These are phyloP conservation scores for Penaeus japonicus DNA, from an alignment of 1,140 invertebrate species.

Conservation along the genomic window DNA sequence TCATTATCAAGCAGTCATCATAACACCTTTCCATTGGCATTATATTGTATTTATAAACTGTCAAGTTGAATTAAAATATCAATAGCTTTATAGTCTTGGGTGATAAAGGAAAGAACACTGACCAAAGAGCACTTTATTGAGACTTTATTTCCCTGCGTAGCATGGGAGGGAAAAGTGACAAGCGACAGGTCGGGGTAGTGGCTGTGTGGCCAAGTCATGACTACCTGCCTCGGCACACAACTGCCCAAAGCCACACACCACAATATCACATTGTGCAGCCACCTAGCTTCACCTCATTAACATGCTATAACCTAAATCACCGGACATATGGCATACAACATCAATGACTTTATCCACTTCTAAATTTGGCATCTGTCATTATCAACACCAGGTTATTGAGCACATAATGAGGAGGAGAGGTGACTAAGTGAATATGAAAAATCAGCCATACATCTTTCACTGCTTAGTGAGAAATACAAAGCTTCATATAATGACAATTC, in stretches of 20 bases:
- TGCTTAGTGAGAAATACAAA: constrained; percentile 30
- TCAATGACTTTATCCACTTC: too few species aligned
- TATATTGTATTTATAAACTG: too few species aligned
- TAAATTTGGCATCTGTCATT: too few species aligned
- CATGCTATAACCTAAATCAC: not conserved
- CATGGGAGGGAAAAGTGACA: constrained; percentile 52
- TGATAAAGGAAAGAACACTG: constrained; percentile 13
- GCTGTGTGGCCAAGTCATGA: constrained; percentile 34
- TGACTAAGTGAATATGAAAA: constrained; percentile 22
- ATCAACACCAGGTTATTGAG: constrained; percentile 13
- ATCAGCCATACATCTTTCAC: constrained; percentile 3
- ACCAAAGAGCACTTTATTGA: constrained; percentile 57
- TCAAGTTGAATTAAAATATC: too few species aligned
- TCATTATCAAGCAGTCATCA: too few species aligned
- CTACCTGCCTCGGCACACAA: constrained; percentile 33
- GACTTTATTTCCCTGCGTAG: constrained; percentile 46
- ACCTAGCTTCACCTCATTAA: constrained; percentile 30
- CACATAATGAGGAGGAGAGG: constrained; percentile 41
- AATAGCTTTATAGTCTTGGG: not conserved
- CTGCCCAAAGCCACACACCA: constrained; percentile 49
- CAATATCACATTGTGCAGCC: constrained; percentile 39
- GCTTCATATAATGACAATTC: not conserved
- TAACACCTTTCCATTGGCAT: too few species aligned
- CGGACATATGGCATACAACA: too few species aligned
- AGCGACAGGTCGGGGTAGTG: constrained; percentile 48